Base-by-base conservation (phyloP, 2,113 vertebrate species). In the Carassius carassius region DNA sequence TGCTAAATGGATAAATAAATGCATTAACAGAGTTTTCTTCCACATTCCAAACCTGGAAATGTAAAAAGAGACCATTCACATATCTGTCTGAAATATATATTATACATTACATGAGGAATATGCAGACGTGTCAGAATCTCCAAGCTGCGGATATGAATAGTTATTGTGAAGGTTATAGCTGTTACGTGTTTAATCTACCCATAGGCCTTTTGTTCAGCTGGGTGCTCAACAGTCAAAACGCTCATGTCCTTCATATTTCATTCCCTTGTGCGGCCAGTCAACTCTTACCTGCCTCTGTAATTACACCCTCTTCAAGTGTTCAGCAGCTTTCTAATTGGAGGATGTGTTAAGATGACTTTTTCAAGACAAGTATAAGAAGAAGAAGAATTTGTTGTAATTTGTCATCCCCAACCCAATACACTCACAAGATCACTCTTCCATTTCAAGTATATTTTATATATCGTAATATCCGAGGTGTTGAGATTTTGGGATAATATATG, bases 241-340 rank as follows among this genome's bases (percentile, higher is more conserved):
- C n/a, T 62, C 0, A 2, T 49, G 49, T 56, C 74, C 69, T n/a
- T 47, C 83, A 89, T 75, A 81, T 90, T 84, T 86, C 81, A 58
- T 78, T 89, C 81, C 84, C 77, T 87, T 84, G 17, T 63, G 3
- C 29, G 80, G 90, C 75, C 82, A 87, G 54, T 91, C 88, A 84
- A 79, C 84, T 85, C 82, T 85, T 80, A 87, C 65, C 78, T 49
- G 85, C 85, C 75, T 88, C 84, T 79, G 84, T 91, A 89, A 90
- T 91, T 90, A 89, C 73, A 86, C 58, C 49, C 76, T 90, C 82
- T 85, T 84, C 83, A 86, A 79, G 83, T 29, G 79, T 84, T 81
- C 19, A 78, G 75, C 47, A 87, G 87, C 58, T 80, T 74, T 90
- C 85, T 90, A 87, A 89, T 86, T 87, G 82, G 44, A 76, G 85